Evolutionary conservation across 2,113 vertebrate genomes (phyloP).

Genomic region (Chloropsis hardwickii): DNA sequence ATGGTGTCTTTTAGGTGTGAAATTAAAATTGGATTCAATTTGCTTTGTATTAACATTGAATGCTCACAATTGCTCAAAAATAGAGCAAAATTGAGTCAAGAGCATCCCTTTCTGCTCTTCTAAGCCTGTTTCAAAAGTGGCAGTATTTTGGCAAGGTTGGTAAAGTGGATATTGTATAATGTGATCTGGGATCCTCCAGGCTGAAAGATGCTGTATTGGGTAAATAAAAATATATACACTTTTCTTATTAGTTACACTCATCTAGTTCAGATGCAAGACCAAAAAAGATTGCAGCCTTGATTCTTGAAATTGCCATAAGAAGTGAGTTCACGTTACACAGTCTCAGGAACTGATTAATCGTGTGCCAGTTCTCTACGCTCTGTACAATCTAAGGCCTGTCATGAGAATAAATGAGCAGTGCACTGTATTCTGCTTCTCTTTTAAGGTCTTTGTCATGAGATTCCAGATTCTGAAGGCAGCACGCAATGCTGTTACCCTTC

Average conservation of each 20-base stretch:
- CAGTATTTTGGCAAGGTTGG: background rate
- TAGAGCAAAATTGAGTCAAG: background rate
- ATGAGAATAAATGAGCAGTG: constrained; percentile 65
- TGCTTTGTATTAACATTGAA: constrained; percentile 22
- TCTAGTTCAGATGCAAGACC: background rate
- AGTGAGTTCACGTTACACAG: constrained; percentile 31
- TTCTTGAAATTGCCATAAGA: constrained; percentile 26
- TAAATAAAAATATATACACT: constrained; percentile 28
- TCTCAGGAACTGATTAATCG: constrained; percentile 70
- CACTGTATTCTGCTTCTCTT: constrained; percentile 46
- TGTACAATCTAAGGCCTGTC: constrained; percentile 65
- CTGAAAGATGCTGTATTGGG: background rate
- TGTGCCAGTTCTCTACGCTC: constrained; percentile 45
- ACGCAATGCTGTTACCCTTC: constrained; percentile 49
- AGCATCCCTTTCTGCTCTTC: background rate
- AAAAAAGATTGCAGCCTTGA: background rate
- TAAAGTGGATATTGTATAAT: background rate
- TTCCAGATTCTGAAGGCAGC: constrained; percentile 59
- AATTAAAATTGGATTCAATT: constrained; percentile 34
- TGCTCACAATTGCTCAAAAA: background rate
- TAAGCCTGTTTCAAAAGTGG: background rate
- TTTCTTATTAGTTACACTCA: background rate
- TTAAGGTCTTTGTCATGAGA: constrained; percentile 53
- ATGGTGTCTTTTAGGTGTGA: constrained; percentile 27
- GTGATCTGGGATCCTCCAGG: background rate